These are phyloP conservation scores for Solenopsis fugax DNA, from an alignment of 1,140 invertebrate genomes.

Conservation along the genomic window DNA sequence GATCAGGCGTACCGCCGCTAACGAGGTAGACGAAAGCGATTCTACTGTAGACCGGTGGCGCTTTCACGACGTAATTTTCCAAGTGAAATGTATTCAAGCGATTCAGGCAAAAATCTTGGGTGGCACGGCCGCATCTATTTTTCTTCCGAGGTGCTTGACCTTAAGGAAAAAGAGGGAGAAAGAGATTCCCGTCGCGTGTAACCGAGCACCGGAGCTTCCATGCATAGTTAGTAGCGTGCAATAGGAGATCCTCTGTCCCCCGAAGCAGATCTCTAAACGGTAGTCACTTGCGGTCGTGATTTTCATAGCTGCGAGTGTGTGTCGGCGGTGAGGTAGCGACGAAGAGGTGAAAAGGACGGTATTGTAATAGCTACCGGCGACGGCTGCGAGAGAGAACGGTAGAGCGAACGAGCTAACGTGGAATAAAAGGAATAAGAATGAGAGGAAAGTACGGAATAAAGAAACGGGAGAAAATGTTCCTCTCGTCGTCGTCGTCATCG, in stretches of 20 bases:
- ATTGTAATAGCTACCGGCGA: slow-evolving; percentile 34
- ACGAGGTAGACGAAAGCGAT: slow-evolving; percentile 36
- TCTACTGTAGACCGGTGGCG: slow-evolving; percentile 7
- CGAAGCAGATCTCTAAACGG: slow-evolving; percentile 52
- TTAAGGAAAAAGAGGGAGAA: slow-evolving; percentile 30
- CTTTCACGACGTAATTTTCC: slow-evolving; percentile 43
- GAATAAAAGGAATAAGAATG: not conserved
- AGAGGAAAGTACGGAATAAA: slow-evolving; percentile 22
- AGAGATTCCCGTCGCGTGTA: slow-evolving; percentile 16
- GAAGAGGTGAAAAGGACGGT: slow-evolving; percentile 36
- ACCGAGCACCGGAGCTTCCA: slow-evolving; percentile 34
- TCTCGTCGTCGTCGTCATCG: not conserved
- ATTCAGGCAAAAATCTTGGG: slow-evolving; percentile 38
- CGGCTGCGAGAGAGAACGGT: slow-evolving; percentile 24
- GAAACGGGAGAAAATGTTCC: slow-evolving; percentile 17
- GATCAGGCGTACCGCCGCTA: slow-evolving; percentile 32
- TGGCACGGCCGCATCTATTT: slow-evolving; percentile 22
- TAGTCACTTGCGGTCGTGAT: slow-evolving; percentile 46
- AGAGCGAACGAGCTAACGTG: not conserved
- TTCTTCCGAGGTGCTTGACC: slow-evolving; percentile 45
- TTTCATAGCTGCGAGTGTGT: slow-evolving; percentile 36
- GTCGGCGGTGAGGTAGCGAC: not conserved
- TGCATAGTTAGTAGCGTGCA: slow-evolving; percentile 51
- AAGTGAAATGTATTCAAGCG: slow-evolving; percentile 44
- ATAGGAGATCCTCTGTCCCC: slow-evolving; percentile 43